Conservation (phyloP, 1,140 invertebrate species). For the Epicauta chinensis region DNA sequence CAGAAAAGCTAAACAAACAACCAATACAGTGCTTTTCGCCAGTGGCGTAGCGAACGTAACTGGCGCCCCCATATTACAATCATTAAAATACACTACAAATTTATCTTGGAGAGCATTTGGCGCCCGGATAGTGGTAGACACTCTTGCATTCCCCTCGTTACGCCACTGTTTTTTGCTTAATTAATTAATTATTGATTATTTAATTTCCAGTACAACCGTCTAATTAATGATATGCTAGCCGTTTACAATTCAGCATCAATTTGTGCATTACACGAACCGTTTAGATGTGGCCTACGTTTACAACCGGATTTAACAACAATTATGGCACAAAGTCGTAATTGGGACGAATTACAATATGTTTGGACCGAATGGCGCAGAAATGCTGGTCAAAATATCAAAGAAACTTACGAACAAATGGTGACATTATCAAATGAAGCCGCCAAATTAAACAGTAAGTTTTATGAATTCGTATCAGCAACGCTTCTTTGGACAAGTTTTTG, state of each 20-base stretch:
- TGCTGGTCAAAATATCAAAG: constrained; percentile 69
- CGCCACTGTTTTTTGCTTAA: too few relatives aligned
- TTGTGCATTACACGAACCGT: constrained; percentile 75
- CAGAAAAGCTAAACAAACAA: too few relatives aligned
- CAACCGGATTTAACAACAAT: constrained; percentile 69
- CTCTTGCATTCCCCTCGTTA: too few relatives aligned
- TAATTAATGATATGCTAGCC: constrained; percentile 82
- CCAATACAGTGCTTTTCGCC: too few relatives aligned
- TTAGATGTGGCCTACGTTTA: constrained; percentile 69
- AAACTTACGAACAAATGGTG: constrained; percentile 76
- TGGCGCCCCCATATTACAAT: too few relatives aligned
- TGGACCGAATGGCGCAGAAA: constrained; percentile 85
- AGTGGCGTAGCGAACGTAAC: too few relatives aligned
- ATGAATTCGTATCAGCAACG: background rate
- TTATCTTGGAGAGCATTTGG: too few relatives aligned
- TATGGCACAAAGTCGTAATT: constrained; percentile 69
- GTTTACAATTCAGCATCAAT: constrained; percentile 83
- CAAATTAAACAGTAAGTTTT: constrained; percentile 73
- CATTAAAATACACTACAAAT: too few relatives aligned
- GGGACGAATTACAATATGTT: constrained; percentile 75
- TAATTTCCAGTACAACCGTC: constrained; percentile 67
- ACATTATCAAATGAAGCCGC: constrained; percentile 83
- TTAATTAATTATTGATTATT: too few relatives aligned
- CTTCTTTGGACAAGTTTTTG: constrained; percentile 10
- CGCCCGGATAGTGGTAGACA: too few relatives aligned